Evolutionary conservation across 2,113 vertebrate species (phyloP), one percentile per base, ranked within the genome.

Genomic region (Campylomormyrus tamandua): DNA sequence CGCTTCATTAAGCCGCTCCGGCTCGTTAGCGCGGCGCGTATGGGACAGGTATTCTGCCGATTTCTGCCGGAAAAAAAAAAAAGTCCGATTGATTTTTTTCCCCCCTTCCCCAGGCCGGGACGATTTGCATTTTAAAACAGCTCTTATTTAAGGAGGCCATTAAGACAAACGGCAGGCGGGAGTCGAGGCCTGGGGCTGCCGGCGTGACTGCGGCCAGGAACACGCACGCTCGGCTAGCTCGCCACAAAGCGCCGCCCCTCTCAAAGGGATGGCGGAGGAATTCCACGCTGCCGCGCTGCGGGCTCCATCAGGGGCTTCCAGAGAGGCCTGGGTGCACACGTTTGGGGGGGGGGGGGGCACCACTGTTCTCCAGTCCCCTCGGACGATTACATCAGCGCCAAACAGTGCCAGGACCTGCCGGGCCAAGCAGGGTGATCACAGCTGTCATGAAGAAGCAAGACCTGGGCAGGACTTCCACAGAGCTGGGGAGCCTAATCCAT

Each of bases 231-330:
- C 95, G 95, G 95, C 95, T 95, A 95, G 93, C 91, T 94, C 92
- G 93, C 94, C 95, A 96, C 94, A 96, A 96, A 95, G 94, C 94
- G 93, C 91, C 92, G 90, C 94, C 94, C 94, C 95, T 95, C 93
- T 95, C 93, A 94, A 90, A 91, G 90, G 83, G 93, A 95, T 92
- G 94, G 95, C 92, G 93, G 95, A 94, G 95, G 95, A 96, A 96
- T 95, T 96, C 95, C 95, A 92, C 93, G 91, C 21, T 24, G 56
- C 56, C 0, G 90, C 91, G 92, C 89, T 50, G 42, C 58, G 27
- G 85, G 35, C 91, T 56, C 90, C 83, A 86, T 85, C 52, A 39
- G 90, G 91, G 90, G 89, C 90, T 90, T 91, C 89, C 89, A 87
- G 62, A 66, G 90, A 92, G 89, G 74, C 91, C 80, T 53, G 53